Evolutionary conservation across 2,888 invertebrate genomes (phyloP).

Genomic region (Psylliodes chrysocephalus): DNA sequence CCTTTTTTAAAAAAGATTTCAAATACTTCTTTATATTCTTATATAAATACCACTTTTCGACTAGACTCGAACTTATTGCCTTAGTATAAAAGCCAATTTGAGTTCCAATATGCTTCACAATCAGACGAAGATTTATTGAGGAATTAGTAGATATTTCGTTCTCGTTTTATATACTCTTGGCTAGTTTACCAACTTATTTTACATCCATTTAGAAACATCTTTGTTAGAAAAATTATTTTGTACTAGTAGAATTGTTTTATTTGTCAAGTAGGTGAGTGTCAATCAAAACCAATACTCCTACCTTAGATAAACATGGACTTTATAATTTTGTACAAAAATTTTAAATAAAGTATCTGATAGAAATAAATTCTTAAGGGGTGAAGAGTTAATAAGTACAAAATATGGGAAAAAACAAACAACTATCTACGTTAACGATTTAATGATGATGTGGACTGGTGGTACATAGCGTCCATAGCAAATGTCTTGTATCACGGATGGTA

Average conservation of each 20-base stretch:
- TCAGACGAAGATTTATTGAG: conserved; percentile 20
- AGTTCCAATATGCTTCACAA: conserved; percentile 6
- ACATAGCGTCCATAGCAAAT: too few relatives aligned
- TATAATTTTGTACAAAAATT: too few relatives aligned
- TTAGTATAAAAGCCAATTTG: conserved; percentile 7
- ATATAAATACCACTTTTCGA: neutral
- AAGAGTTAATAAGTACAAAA: too few relatives aligned
- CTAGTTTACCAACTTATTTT: conserved; percentile 12
- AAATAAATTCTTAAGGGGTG: too few relatives aligned
- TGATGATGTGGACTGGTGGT: too few relatives aligned
- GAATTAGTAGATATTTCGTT: conserved; percentile 8
- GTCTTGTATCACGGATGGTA: too few relatives aligned
- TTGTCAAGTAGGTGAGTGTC: neutral
- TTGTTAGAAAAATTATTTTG: conserved; percentile 11
- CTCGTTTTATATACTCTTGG: conserved; percentile 3
- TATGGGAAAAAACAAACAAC: too few relatives aligned
- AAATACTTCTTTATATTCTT: neutral
- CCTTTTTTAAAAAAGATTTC: neutral
- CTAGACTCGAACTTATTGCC: neutral
- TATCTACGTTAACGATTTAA: too few relatives aligned
- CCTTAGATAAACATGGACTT: too few relatives aligned
- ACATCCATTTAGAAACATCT: conserved; percentile 12
- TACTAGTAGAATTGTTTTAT: neutral
- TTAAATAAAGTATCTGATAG: too few relatives aligned
- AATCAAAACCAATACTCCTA: too few relatives aligned